Evolutionary conservation across 2,888 invertebrate species (phyloP), one percentile per base, ranked within the genome.

Genomic region (Enchytraeus crypticus): DNA sequence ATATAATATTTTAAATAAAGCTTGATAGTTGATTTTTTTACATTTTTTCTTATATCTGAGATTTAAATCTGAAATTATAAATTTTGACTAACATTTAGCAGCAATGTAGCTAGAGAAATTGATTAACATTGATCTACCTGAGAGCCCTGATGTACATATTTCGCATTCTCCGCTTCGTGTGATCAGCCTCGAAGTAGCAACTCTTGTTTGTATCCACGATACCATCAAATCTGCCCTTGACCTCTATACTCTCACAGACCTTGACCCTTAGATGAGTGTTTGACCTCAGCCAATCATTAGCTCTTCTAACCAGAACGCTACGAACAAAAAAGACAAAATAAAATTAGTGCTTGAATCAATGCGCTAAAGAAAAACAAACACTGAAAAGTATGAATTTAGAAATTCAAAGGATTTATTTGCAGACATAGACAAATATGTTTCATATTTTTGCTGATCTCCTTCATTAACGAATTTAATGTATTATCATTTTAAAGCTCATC

Each of bases 161-260:
- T 14, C 69, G 59, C 64, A 69, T 69, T 45, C 64, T 62, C 49
- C 69, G 56, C 30, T 64, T 64, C 51, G 51, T 61, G 63, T 69
- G 69, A 56, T 69, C 69, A 8, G 68, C 68, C 56, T 69, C 69
- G 53, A 69, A 69, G 62, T 64, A 69, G 33, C 64, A 69, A 51
- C 68, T 67, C 43, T 69, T 69, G 57, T 69, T 67, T 29, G 68
- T 69, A 51, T 69, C 69, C 30, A 69, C 68, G 23, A 69, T 59
- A 14, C 69, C 69, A 57, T 69, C 69, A n/a, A 67, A 62, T 18
- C 69, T 65, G 54, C 69, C 69, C 63, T 69, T 69, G 61, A 69
- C 67, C 65, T 69, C 69, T 11, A 69, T 70, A 51, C 68, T 69
- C 59, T 69, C 69, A 51, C 68, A 69, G 18, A 62, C 62, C 57